These are phyloP conservation scores for Eriocheir sinensis DNA, from an alignment of 1,140 invertebrate genomes.

Conservation along the genomic window DNA sequence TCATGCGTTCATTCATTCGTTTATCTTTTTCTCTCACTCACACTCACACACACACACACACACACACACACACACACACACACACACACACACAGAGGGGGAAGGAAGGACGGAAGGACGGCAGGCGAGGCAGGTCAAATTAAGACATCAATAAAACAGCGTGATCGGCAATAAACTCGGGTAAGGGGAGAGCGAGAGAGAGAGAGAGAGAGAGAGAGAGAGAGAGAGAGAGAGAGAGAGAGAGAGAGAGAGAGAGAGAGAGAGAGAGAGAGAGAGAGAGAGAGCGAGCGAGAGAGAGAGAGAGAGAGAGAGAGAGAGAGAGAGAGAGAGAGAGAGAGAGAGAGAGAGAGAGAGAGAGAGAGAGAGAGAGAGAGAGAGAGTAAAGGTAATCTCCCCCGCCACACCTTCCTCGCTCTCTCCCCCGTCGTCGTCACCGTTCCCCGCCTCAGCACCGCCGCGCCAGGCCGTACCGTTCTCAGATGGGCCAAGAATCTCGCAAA, in stretches of 20 bases:
- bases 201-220: conserved; percentile 14
- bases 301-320: conserved; percentile 30
- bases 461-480: conserved; percentile 63
- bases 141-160: not conserved
- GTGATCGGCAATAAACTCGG: not conserved
- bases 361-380: not conserved
- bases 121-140: not conserved
- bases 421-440: conserved; percentile 70
- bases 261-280: not conserved
- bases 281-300: not conserved
- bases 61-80: too few species aligned
- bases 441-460: conserved; percentile 61
- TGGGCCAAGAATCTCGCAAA: conserved; percentile 74
- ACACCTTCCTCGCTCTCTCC: not conserved
- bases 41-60: too few species aligned
- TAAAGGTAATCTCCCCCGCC: not conserved
- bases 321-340: conserved; percentile 5
- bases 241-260: conserved; percentile 21
- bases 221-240: conserved; percentile 20
- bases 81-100: too few species aligned
- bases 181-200: not conserved
- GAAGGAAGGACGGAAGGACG: too few species aligned
- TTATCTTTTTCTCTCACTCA: not conserved
- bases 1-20: not conserved
- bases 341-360: conserved; percentile 5